A percentile compares a stretch with the other conserved stretches of the same genome.
Conservation (phyloP, 2,888 invertebrate species). For the Operophtera brumata region DNA sequence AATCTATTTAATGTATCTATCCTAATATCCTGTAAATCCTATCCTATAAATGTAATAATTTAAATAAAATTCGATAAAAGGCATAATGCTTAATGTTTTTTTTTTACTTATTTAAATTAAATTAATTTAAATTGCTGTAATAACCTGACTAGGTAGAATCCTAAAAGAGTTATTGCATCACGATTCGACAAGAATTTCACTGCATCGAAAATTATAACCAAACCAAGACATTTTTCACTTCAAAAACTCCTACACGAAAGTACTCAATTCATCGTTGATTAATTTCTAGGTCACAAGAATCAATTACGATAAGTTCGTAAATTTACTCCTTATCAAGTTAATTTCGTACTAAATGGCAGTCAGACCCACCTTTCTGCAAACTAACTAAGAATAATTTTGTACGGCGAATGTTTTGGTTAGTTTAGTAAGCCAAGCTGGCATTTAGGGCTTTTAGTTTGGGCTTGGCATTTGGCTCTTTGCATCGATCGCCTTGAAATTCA, state of each 20-base stretch:
- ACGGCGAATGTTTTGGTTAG: neutral
- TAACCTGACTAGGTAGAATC: too few relatives aligned
- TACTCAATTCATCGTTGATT: constrained; percentile 8
- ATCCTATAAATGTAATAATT: too few relatives aligned
- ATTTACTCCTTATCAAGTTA: constrained; percentile 17
- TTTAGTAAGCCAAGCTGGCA: constrained; percentile 9
- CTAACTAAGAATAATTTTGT: neutral
- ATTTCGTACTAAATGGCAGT: constrained; percentile 2
- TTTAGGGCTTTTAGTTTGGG: constrained; percentile 40
- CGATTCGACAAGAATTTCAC: too few relatives aligned
- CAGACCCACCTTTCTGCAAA: neutral
- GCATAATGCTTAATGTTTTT: too few relatives aligned
- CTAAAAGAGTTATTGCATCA: too few relatives aligned
- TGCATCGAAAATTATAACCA: too few relatives aligned
- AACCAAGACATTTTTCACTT: too few relatives aligned
- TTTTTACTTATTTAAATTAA: too few relatives aligned
- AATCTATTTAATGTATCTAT: too few relatives aligned
- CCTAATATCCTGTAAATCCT: too few relatives aligned
- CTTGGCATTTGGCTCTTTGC: constrained; percentile 41
- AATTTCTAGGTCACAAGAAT: constrained; percentile 29
- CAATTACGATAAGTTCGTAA: constrained; percentile 15
- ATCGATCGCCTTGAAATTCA: constrained; percentile 2
- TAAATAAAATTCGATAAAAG: too few relatives aligned
- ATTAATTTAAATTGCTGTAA: too few relatives aligned
- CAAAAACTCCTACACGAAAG: neutral